These are phyloP conservation scores for Halichoerus grypus DNA, from an alignment of 2,113 vertebrate species.

Conservation along the genomic window DNA sequence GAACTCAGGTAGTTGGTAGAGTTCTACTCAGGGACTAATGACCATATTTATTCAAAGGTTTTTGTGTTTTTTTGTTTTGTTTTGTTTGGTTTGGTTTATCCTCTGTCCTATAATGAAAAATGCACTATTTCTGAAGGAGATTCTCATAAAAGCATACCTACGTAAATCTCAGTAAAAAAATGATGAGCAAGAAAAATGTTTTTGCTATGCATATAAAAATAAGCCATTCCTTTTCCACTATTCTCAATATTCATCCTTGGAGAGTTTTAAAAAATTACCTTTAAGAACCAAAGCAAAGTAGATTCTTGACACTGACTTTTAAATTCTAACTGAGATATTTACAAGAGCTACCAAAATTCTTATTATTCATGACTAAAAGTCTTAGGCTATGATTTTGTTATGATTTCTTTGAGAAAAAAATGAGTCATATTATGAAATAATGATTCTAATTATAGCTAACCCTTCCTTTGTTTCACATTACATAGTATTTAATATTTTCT, in stretches of 20 bases:
- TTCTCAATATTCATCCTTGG: not conserved
- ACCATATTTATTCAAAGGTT: not conserved
- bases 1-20: not conserved
- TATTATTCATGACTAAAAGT: not conserved
- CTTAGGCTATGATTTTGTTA: not conserved
- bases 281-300: not conserved
- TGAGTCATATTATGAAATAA: conserved; percentile 5
- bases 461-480: not conserved
- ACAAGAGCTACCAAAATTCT: not conserved
- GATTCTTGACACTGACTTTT: not conserved
- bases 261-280: not conserved
- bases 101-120: not conserved
- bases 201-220: not conserved
- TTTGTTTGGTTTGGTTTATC: not conserved
- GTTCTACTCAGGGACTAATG: not conserved
- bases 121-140: not conserved
- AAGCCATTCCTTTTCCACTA: not conserved
- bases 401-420: conserved; percentile 18
- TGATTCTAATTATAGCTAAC: not conserved
- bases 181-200: not conserved
- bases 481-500: conserved; percentile 18
- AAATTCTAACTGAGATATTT: not conserved
- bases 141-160: not conserved
- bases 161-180: not conserved
- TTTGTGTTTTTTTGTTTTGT: not conserved